phyloP scores from a whole-genome alignment of 2,113 vertebrate genomes.

The Solenodon paradoxus region DNA sequence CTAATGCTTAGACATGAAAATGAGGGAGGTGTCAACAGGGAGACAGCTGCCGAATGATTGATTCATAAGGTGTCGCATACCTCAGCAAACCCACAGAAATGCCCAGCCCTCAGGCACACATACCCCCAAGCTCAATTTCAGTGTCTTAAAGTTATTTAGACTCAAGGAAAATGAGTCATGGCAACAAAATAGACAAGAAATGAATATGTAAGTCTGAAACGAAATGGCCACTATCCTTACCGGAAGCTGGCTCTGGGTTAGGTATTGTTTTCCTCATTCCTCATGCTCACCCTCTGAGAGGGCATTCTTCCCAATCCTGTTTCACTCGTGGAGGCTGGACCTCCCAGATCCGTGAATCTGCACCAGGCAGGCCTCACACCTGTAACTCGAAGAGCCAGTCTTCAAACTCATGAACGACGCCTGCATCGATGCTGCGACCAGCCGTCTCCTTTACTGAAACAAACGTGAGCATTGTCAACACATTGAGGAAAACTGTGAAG shows the following conservation, averaged over 20 bases:
- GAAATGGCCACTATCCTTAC: rapidly evolving
- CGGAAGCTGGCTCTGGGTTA: rapidly evolving
- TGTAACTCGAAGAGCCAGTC: background rate
- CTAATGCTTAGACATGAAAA: background rate
- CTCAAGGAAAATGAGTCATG: background rate
- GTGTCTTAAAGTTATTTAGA: background rate
- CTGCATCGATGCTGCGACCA: too few species aligned
- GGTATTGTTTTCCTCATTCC: background rate
- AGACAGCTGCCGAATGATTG: background rate
- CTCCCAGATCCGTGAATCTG: background rate
- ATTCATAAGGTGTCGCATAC: background rate
- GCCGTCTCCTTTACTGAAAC: too few species aligned
- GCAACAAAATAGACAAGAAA: background rate
- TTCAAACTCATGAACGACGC: background rate
- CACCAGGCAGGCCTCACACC: background rate
- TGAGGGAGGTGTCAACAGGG: background rate
- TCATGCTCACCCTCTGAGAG: background rate
- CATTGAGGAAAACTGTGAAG: too few species aligned
- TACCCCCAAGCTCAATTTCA: background rate
- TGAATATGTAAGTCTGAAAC: background rate
- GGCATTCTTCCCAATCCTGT: background rate
- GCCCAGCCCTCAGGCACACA: background rate
- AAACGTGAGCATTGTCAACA: too few species aligned
- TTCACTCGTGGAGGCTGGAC: background rate
- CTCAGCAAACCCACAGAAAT: background rate